Evolutionary conservation across 2,797 vertebrate genomes (phyloP), one percentile per base, ranked within the genome.

Genomic region (Rhinatrema bivittatum): DNA sequence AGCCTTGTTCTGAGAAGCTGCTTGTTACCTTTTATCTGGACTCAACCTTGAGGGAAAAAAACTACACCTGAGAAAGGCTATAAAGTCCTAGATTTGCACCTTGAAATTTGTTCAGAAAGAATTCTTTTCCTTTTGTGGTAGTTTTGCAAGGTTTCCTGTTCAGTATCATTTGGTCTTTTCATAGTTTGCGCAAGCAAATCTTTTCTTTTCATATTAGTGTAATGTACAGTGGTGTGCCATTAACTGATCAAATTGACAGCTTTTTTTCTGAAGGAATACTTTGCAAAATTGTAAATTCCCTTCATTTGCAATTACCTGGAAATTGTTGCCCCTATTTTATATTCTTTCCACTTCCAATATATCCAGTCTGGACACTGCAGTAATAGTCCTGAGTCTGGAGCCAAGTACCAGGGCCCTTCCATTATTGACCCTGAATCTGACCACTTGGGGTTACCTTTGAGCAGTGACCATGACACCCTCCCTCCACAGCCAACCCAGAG

Each of bases 81-180:
- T 35, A 36, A 28, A 68, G 59, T 63, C 67, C 57, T 64, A 37
- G 50, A 44, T 64, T 70, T 76, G 70, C 74, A 75, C 66, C 69
- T 70, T 46, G 67, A 53, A 50, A 56, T 25, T 40, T 78, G 24
- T 87, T 90, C 79, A 85, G 82, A 86, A 80, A 82, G 43, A 56
- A 45, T 69, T 42, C 50, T 46, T 38, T 37, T 2, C 33, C 32
- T 73, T 62, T 2, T 0, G 46, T 43, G 31, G 32, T 47, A 46
- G 32, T 60, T 48, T 46, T 45, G 32, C 52, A 18, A 38, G 23
- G 29, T 59, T 52, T 65, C 31, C 26, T 32, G 60, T 40, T 69
- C 35, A 32, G 2, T 42, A 30, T 39, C 5, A 3, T 12, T 12
- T 48, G 21, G 17, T 46, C 56, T 58, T 39, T 20, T 26, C 43